phyloP scores from a whole-genome alignment of 2,113 vertebrate genomes.

The Nothoprocta perdicaria region DNA sequence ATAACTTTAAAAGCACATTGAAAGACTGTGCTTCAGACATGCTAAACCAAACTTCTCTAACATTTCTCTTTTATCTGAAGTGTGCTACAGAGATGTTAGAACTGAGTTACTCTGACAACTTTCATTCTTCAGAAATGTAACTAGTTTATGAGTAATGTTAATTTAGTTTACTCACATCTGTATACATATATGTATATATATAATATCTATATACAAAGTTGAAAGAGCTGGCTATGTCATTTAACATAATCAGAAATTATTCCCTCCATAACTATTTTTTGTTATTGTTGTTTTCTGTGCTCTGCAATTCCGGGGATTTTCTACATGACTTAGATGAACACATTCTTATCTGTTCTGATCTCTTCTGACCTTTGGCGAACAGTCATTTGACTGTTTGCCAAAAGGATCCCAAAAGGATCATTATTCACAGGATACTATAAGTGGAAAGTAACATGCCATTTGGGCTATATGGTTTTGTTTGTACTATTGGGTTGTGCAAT shows the following conservation, averaged over 20 bases:
- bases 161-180: neutral
- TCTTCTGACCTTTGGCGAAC: too few species aligned
- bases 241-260: neutral
- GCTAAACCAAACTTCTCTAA: neutral
- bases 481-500: neutral
- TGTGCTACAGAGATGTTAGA: neutral
- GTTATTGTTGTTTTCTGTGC: neutral
- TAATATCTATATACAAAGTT: neutral
- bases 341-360: neutral
- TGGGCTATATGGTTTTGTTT: neutral
- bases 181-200: neutral
- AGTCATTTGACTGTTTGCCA: neutral
- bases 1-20: neutral
- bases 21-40: neutral
- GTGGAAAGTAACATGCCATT: neutral
- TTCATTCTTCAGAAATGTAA: neutral
- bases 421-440: neutral
- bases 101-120: neutral
- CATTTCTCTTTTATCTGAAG: conserved; percentile 22
- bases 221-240: neutral
- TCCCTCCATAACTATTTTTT: neutral
- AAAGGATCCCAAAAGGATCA: neutral
- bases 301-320: neutral
- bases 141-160: neutral
- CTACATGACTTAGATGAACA: neutral